phyloP scores from a whole-genome alignment of 2,797 vertebrate genomes.

The Liparis tanakae region DNA sequence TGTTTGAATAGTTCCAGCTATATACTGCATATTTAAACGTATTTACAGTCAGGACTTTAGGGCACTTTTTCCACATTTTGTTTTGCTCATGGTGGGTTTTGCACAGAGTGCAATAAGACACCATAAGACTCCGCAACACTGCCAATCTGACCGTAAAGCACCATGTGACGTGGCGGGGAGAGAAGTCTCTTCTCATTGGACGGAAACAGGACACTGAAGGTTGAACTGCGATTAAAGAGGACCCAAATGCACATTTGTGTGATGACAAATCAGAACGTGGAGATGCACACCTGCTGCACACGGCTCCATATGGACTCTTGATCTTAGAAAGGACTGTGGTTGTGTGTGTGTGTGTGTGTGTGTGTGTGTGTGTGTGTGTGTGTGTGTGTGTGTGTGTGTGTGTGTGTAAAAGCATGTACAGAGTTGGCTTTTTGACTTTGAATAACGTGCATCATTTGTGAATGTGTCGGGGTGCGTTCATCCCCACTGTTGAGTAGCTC shows the following conservation, averaged over 20 bases:
- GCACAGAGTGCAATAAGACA: constrained; percentile 42
- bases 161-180: constrained; percentile 28
- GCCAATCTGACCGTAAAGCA: constrained; percentile 67
- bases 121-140: constrained; percentile 62
- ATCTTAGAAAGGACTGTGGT: constrained; percentile 21
- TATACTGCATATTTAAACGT: constrained; percentile 60
- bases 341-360: neutral
- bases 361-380: constrained; percentile 3
- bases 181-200: constrained; percentile 21
- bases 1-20: constrained; percentile 64
- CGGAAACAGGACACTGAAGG: constrained; percentile 22
- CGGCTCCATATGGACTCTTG: constrained; percentile 7
- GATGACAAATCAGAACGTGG: constrained; percentile 38
- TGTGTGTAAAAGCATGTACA: constrained; percentile 46
- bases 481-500: constrained; percentile 33
- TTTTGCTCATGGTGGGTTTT: constrained; percentile 41
- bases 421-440: constrained; percentile 49
- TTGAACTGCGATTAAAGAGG: constrained; percentile 29
- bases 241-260: constrained; percentile 32
- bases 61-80: constrained; percentile 30
- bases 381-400: neutral
- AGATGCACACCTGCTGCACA: constrained; percentile 21
- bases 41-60: constrained; percentile 45
- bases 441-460: constrained; percentile 64
- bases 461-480: constrained; percentile 40